Percentiles rank a stretch among this genome's conserved stretches.
These are phyloP conservation scores for Invenusta paracnida DNA, from an alignment of 2,888 invertebrate genomes.

Conservation along the genomic window DNA sequence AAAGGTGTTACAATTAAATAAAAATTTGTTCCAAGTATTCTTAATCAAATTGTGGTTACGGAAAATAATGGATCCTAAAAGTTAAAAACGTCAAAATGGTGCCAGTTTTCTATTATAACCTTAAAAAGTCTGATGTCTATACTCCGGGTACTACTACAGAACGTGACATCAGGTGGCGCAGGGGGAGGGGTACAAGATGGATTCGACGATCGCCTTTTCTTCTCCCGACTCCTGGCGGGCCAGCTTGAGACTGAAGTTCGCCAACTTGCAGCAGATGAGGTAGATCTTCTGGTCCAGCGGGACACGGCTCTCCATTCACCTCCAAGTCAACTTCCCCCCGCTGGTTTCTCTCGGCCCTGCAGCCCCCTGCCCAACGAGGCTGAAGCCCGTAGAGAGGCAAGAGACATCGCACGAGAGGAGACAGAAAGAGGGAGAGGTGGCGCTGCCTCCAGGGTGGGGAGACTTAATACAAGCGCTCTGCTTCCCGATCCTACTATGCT, in stretches of 20 bases:
- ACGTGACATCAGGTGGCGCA: no score
- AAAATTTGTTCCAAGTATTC: no score
- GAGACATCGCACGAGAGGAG: background rate
- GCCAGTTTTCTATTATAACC: no score
- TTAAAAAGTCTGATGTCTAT: no score
- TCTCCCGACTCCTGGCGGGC: background rate
- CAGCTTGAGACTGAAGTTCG: background rate
- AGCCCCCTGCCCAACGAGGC: slow-evolving; percentile 12
- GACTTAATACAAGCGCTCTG: background rate
- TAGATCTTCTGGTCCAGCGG: background rate
- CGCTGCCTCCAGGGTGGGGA: background rate
- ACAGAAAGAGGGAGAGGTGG: background rate
- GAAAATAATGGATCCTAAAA: no score
- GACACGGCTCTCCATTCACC: background rate
- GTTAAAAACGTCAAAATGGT: no score
- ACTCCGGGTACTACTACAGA: no score
- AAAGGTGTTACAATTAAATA: no score
- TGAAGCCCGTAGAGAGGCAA: background rate
- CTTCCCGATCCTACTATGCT: background rate
- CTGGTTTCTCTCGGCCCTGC: slow-evolving; percentile 61
- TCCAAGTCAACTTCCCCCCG: slow-evolving; percentile 53
- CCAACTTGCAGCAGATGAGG: background rate
- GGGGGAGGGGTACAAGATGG: no score
- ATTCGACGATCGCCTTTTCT: background rate
- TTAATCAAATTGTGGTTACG: no score